Evolutionary conservation across 2,888 invertebrate genomes (phyloP), one percentile per base, ranked within the genome.

Genomic region (Falcaria lacertinaria): DNA sequence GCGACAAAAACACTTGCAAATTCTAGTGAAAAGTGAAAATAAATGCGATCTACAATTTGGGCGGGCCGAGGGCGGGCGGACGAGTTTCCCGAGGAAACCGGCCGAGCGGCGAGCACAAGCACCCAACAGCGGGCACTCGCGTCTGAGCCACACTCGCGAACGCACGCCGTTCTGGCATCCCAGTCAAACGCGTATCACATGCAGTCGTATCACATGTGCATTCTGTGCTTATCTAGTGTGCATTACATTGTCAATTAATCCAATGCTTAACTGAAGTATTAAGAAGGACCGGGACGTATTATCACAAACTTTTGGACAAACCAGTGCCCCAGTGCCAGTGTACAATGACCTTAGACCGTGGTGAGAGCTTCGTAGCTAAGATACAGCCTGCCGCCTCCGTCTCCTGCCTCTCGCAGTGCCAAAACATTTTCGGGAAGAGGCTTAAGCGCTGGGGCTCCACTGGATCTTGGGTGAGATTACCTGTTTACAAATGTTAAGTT

Each of bases 401-500:
- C 44, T 90, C 90, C 47, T 90, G 90, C 54, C 74, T 90, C 61
- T 88, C 89, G 48, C 89, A 88, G 83, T 92, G 85, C 68, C 92
- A 92, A 78, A 92, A 92, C 77, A 90, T 93, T 72, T 92, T 93
- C 70, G 92, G 92, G 45, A 91, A 92, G 57, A 89, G 92, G 62
- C 87, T 94, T 43, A 91, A 93, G 65, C 88, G 94, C 74, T 94
- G 94, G 94, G 93, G 93, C 48, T 93, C 93, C 50, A 93, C 93
- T 1, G 94, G 94, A 69, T 94, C 94, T 60, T 94, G 94, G 94
- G 94, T 94, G 87, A 90, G 90, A 52, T 47, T 48, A 40, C 22
- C 1, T 13, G 39, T 19, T 45, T 43, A n/a, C n/a, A n/a, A n/a
- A n/a, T n/a, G n/a, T n/a, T n/a, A n/a, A n/a, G n/a, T n/a, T n/a